Evolutionary conservation across 2,888 invertebrate species (phyloP), one percentile per base, ranked within the genome.

Genomic region (Latheticus oryzae): DNA sequence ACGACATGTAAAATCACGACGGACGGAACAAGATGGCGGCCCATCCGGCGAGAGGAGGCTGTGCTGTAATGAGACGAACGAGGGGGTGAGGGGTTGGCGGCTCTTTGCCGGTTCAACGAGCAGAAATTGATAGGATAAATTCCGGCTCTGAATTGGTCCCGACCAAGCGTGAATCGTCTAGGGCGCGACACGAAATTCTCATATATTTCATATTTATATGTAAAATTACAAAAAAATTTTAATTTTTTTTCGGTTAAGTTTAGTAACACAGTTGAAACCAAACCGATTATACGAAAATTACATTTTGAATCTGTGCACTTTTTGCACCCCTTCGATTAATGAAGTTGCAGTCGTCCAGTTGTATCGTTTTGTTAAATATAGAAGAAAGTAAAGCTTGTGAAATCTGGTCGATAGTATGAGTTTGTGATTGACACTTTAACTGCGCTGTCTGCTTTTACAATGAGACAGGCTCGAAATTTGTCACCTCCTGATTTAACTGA

Each of bases 81-180:
- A 52, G 38, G 60, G 59, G 50, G 65, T 60, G 32, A 62, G 60
- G 56, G 66, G 66, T 66, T 66, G 66, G 64, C 61, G 64, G 79
- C 81, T 82, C 82, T 82, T 83, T 83, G 81, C 81, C 82, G 80
- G 82, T 81, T 82, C 81, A 82, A 79, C 82, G 81, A 81, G 82
- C 83, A 82, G 83, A 83, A 83, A 83, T 83, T 83, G 83, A 83
- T 83, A 81, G 82, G 83, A 83, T 83, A 83, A 83, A 83, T 83
- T 83, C 83, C 82, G 81, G 81, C 79, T 81, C 82, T 82, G 82
- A 83, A 83, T 83, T 82, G 82, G 81, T 81, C 80, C 78, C 82
- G 80, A 76, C 81, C 81, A 81, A 81, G 80, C 80, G 81, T 80
- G 80, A 82, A 81, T 74, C 72, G 71, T 70, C 72, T 70, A 69